Conservation (phyloP, 2,797 vertebrate species). For the Denticeps clupeoides region DNA sequence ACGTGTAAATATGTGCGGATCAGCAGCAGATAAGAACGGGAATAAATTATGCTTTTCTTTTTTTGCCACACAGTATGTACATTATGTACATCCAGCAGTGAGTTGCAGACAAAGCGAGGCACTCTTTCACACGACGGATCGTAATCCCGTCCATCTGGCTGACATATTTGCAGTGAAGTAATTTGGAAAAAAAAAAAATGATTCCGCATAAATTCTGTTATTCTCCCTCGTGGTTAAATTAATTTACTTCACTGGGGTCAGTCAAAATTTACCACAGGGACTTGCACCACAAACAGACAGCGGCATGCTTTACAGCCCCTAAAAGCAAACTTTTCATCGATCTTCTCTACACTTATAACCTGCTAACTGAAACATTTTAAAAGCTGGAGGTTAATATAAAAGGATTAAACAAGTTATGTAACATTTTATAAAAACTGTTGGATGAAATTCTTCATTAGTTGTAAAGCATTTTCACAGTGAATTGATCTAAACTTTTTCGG, state of each 20-base stretch:
- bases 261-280: not conserved
- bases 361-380: no score
- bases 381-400: no score
- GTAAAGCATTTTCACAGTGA: no score
- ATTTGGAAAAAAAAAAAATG: constrained; percentile 16
- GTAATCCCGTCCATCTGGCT: constrained; percentile 6
- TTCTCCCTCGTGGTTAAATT: not conserved
- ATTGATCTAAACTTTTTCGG: no score
- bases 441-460: no score
- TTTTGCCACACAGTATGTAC: not conserved
- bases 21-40: not conserved
- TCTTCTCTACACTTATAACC: no score
- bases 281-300: not conserved
- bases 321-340: not conserved
- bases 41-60: constrained; percentile 1
- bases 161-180: constrained; percentile 9
- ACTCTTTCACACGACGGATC: constrained; percentile 1
- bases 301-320: not conserved
- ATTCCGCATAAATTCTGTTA: constrained; percentile 3
- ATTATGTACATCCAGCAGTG: not conserved
- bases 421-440: no score
- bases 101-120: not conserved
- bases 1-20: not conserved
- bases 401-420: no score
- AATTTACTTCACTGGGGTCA: constrained; percentile 2